A percentile compares a stretch with the other conserved stretches of the same genome.
Evolutionary conservation across 2,888 invertebrate genomes (phyloP).

Genomic region (Apotomis capreana): DNA sequence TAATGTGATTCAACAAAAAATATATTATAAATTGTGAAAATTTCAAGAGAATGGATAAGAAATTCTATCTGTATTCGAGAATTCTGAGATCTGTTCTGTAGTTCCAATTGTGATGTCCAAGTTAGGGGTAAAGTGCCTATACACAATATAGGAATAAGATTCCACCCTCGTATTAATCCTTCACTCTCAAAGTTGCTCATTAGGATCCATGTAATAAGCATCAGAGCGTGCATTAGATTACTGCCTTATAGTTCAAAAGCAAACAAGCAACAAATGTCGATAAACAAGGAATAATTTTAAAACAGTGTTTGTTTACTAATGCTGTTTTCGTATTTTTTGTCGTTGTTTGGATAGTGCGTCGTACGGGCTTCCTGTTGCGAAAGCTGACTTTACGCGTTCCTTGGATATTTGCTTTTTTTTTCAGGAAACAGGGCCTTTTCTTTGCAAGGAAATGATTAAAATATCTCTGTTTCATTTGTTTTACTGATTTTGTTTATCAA

Average conservation of each 20-base stretch:
- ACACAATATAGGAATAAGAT: no score
- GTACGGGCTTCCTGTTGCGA: constrained; percentile 48
- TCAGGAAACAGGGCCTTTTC: constrained; percentile 22
- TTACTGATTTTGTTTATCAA: neutral
- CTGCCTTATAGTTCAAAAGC: neutral
- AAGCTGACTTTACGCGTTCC: constrained; percentile 49
- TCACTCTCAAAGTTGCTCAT: no score
- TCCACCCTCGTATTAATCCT: neutral
- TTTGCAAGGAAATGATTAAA: constrained; percentile 27
- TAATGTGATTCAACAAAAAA: no score
- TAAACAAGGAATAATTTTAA: constrained; percentile 30
- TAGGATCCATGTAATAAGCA: no score
- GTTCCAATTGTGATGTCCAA: no score
- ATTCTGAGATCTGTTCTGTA: no score
- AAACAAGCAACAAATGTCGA: constrained; percentile 3
- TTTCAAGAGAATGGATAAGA: no score
- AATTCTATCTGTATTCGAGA: no score
- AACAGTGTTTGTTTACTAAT: constrained; percentile 42
- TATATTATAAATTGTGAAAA: no score
- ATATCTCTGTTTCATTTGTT: constrained; percentile 2
- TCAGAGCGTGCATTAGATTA: neutral
- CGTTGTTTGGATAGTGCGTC: constrained; percentile 42
- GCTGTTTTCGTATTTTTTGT: constrained; percentile 43
- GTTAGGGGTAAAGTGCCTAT: no score
- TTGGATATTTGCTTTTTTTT: constrained; percentile 48